Evolutionary conservation across 2,797 vertebrate genomes (phyloP).

Genomic region (Falco cherrug): DNA sequence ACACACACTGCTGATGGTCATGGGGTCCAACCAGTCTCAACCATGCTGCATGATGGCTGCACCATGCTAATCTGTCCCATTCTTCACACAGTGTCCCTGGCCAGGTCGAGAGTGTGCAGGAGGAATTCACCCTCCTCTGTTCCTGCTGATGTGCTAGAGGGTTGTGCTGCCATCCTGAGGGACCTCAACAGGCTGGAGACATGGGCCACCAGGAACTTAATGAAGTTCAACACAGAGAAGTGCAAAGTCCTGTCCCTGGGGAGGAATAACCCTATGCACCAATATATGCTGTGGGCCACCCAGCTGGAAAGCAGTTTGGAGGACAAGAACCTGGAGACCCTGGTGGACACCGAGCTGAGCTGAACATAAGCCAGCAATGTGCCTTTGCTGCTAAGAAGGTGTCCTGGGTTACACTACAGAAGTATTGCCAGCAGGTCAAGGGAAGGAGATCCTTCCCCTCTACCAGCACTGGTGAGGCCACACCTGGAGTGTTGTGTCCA

Average conservation of each 20-base stretch:
- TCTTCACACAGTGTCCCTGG: neutral
- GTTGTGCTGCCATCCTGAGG: neutral
- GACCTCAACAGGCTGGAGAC: neutral
- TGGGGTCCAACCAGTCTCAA: neutral
- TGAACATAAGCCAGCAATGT: neutral
- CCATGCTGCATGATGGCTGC: too few species aligned
- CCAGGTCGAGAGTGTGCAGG: neutral
- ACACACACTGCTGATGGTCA: accelerated
- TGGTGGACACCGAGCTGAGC: neutral
- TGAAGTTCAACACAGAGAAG: neutral
- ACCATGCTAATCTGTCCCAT: accelerated
- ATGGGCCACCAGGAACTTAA: neutral
- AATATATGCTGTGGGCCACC: neutral
- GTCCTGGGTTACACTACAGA: neutral
- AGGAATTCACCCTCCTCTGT: neutral
- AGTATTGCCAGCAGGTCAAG: neutral
- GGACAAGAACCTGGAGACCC: neutral
- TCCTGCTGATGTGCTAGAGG: neutral
- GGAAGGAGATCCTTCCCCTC: too few species aligned
- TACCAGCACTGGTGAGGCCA: neutral
- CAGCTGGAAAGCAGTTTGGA: neutral
- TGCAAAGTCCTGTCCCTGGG: neutral
- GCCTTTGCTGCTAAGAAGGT: neutral
- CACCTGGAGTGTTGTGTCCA: neutral
- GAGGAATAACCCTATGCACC: neutral